These are phyloP conservation scores for Lepidurus packardi DNA, from an alignment of 1,140 invertebrate genomes.

Conservation along the genomic window DNA sequence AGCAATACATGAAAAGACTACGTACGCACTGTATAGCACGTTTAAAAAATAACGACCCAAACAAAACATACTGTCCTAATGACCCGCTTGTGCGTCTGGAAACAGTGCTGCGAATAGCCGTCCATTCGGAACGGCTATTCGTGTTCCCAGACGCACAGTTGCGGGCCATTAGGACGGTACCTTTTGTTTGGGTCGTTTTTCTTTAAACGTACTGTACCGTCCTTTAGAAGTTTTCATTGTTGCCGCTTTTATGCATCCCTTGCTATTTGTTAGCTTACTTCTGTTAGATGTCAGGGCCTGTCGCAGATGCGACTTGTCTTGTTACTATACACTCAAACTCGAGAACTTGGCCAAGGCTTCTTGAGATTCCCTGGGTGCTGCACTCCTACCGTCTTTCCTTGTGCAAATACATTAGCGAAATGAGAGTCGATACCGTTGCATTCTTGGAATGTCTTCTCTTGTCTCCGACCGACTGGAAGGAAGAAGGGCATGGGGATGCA, in stretches of 20 bases:
- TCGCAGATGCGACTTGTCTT: neutral
- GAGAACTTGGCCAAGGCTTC: neutral
- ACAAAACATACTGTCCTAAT: too few species aligned
- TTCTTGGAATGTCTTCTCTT: neutral
- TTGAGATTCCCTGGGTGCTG: neutral
- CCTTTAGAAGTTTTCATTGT: too few species aligned
- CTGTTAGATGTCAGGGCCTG: neutral
- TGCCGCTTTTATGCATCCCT: neutral
- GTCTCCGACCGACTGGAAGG: conserved; percentile 3
- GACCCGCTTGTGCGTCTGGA: too few species aligned
- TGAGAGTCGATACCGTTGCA: neutral
- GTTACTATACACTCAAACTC: neutral
- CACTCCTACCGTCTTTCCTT: neutral
- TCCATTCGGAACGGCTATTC: too few species aligned
- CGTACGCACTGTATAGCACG: too few species aligned
- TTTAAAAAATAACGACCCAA: too few species aligned
- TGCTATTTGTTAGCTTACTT: neutral
- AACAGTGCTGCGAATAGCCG: too few species aligned
- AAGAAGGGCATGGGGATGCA: neutral
- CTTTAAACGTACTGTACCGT: too few species aligned
- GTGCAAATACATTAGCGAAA: conserved; percentile 22
- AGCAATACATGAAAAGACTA: neutral
- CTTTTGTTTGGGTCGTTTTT: too few species aligned
- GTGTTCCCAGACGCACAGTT: too few species aligned
- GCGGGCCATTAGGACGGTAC: too few species aligned